Percentiles rank a stretch among this genome's conserved stretches.
phyloP scores from a whole-genome alignment of 2,888 invertebrate genomes.

The Pristionchus japonicus region DNA sequence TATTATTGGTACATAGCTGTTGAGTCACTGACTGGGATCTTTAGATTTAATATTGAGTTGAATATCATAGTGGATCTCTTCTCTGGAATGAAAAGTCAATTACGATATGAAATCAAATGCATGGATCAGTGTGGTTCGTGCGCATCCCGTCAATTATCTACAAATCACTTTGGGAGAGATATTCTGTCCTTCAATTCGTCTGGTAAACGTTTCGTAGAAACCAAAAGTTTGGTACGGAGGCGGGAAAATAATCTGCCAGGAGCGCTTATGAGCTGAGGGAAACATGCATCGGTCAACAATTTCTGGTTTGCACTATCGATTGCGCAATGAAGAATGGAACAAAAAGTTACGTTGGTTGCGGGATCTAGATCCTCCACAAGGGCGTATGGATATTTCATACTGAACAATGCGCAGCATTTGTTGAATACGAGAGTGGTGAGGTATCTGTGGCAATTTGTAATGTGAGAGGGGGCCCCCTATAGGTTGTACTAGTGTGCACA shows the following conservation, averaged over 20 bases:
- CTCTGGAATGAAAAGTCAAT: slow-evolving; percentile 83
- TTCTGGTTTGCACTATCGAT: no score
- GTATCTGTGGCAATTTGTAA: background rate
- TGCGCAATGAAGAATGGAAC: no score
- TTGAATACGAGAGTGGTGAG: background rate
- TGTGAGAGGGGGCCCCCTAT: background rate
- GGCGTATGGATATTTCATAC: background rate
- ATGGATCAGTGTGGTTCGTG: no score
- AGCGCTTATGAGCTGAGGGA: background rate
- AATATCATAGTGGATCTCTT: slow-evolving; percentile 98
- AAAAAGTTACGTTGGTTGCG: background rate
- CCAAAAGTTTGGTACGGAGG: no score
- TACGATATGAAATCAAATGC: background rate
- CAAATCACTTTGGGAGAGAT: no score
- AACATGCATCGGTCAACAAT: no score
- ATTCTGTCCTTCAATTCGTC: no score
- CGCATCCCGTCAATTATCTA: background rate
- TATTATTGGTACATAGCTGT: background rate
- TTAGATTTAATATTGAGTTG: slow-evolving; percentile 98
- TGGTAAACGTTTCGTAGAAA: no score
- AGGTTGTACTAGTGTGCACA: slow-evolving; percentile 23
- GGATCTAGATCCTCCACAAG: background rate
- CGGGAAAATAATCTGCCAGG: no score
- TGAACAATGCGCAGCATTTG: background rate
- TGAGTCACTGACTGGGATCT: slow-evolving; percentile 83